A percentile compares a stretch with the other conserved stretches of the same genome.
Conservation (phyloP, 2,888 invertebrate genomes). For the Autographa gamma region DNA sequence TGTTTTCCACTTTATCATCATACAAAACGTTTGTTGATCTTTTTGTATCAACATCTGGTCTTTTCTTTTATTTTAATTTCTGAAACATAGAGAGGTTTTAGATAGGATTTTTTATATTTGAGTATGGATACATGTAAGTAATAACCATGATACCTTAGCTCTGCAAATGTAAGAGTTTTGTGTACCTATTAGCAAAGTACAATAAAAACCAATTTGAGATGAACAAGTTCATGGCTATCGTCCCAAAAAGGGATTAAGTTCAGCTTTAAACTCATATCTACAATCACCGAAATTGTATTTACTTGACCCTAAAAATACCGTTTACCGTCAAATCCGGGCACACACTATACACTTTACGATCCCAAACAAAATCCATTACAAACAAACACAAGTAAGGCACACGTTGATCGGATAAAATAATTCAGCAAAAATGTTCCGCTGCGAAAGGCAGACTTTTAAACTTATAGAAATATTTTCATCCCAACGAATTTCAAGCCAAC, state of each 20-base stretch:
- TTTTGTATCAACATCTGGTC: background rate
- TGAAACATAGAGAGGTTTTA: no score
- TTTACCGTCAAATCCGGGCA: slow-evolving; percentile 8
- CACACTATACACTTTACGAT: background rate
- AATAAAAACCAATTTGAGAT: background rate
- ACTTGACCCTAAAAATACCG: slow-evolving; percentile 24
- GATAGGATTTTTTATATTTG: no score
- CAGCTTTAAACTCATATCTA: background rate
- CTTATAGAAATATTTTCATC: slow-evolving; percentile 43
- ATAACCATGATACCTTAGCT: no score
- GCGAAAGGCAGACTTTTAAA: slow-evolving; percentile 33
- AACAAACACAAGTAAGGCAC: background rate
- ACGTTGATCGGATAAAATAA: slow-evolving; percentile 34
- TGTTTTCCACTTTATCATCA: background rate
- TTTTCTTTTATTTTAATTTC: background rate
- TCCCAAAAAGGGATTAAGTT: background rate
- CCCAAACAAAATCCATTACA: slow-evolving; percentile 12
- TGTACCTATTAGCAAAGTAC: no score
- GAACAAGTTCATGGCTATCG: background rate
- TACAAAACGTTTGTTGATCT: background rate
- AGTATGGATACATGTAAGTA: no score
- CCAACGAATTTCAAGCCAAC: slow-evolving; percentile 38
- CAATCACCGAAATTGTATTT: slow-evolving; percentile 19
- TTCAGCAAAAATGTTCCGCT: slow-evolving; percentile 32
- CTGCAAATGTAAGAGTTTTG: no score